A percentile compares a stretch with the other conserved stretches of the same genome.
phyloP scores from a whole-genome alignment of 2,888 invertebrate genomes.

The Oligia strigilis region DNA sequence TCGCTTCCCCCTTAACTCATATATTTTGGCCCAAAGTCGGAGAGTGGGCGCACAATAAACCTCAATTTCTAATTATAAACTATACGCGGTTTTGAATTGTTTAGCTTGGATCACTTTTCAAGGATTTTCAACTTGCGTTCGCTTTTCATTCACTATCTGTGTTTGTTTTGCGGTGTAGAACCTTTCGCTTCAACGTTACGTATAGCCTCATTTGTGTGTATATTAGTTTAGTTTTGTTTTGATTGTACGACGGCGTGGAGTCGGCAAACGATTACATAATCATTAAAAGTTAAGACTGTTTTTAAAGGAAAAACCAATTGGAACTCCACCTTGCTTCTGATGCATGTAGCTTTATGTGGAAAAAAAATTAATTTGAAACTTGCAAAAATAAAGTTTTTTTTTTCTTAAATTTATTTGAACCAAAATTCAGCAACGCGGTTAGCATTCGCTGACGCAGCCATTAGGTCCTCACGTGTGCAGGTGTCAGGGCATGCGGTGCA shows the following conservation, averaged over 20 bases:
- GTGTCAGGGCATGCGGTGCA: neutral
- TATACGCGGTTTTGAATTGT: constrained; percentile 6
- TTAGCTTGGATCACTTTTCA: constrained; percentile 33
- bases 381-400: too few species aligned
- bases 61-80: constrained; percentile 44
- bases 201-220: constrained; percentile 10
- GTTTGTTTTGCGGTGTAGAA: constrained; percentile 34
- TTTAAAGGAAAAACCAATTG: neutral
- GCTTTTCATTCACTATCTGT: constrained; percentile 12
- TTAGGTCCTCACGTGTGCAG: neutral
- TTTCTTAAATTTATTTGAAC: neutral
- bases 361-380: neutral
- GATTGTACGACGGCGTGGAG: neutral
- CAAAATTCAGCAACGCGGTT: neutral
- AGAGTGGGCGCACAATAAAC: constrained; percentile 1
- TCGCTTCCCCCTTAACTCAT: neutral
- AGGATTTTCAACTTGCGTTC: constrained; percentile 32
- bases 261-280: constrained; percentile 9
- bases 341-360: neutral
- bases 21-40: constrained; percentile 9
- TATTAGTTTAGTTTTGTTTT: constrained; percentile 48
- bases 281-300: neutral
- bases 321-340: neutral
- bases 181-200: constrained; percentile 17
- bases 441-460: neutral